Conservation (phyloP, 2,113 vertebrate genomes). For the Leiothrix lutea region DNA sequence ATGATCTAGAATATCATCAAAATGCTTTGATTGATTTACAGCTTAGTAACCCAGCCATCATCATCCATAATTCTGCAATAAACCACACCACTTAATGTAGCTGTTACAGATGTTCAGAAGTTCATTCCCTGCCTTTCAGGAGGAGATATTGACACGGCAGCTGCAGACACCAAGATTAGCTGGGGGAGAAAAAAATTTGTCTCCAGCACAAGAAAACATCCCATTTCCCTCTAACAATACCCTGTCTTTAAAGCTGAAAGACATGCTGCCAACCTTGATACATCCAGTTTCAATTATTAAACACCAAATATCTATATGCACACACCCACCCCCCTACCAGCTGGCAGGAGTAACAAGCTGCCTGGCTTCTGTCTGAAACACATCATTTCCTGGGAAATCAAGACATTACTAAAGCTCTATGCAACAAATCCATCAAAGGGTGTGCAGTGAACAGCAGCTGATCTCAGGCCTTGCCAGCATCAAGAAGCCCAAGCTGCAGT, state of each 20-base stretch:
- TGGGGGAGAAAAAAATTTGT: not conserved
- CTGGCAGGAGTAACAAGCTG: not conserved
- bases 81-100: constrained; percentile 39
- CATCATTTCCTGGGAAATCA: not conserved
- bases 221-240: not conserved
- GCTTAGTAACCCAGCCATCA: constrained; percentile 40
- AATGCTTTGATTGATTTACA: constrained; percentile 53
- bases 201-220: not conserved
- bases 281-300: not conserved
- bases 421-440: not conserved
- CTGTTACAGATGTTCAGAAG: constrained; percentile 48
- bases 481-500: not conserved
- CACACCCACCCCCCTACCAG: not conserved
- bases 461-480: not conserved
- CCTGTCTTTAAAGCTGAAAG: not conserved
- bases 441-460: not conserved
- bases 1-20: constrained; percentile 17
- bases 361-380: not conserved
- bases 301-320: not conserved
- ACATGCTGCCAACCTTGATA: not conserved
- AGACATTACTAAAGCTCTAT: not conserved
- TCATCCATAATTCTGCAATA: constrained; percentile 45
- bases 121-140: constrained; percentile 28
- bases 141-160: constrained; percentile 18
- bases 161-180: constrained; percentile 23